Conservation (phyloP, 2,888 invertebrate species). For the Agriopis aurantiaria region DNA sequence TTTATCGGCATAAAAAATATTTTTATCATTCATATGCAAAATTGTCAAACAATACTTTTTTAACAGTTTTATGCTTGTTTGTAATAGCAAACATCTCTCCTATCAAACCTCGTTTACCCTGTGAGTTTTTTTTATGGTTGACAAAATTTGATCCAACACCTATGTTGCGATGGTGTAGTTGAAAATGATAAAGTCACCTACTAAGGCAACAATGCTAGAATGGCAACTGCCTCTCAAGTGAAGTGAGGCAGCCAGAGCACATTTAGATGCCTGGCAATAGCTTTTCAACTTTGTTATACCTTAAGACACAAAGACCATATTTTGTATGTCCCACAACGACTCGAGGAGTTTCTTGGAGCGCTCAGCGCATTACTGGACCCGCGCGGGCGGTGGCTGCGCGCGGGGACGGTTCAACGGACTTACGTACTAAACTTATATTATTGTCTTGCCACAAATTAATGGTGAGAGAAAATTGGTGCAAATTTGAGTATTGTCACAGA, state of each 20-base stretch:
- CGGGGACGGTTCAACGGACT: slow-evolving; percentile 79
- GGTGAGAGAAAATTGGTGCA: background rate
- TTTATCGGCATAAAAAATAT: no score
- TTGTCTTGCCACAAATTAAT: slow-evolving; percentile 37
- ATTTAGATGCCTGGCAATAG: background rate
- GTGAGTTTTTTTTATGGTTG: background rate
- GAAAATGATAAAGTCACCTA: no score
- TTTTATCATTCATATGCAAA: no score
- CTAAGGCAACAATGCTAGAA: background rate
- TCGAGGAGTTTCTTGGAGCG: slow-evolving; percentile 77
- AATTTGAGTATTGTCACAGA: no score
- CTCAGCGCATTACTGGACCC: slow-evolving; percentile 70
- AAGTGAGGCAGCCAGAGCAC: background rate
- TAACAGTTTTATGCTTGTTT: no score
- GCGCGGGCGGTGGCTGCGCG: slow-evolving; percentile 78
- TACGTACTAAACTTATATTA: slow-evolving; percentile 55
- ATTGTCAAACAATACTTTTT: no score
- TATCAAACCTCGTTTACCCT: no score
- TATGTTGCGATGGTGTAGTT: background rate
- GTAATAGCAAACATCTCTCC: no score
- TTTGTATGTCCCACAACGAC: slow-evolving; percentile 49
- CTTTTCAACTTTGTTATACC: background rate
- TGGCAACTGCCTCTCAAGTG: background rate
- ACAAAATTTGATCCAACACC: background rate
- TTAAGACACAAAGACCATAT: slow-evolving; percentile 40